Percentiles rank a stretch among this genome's conserved stretches.
These are phyloP conservation scores for Drosophila nr. perissopoda DNA, from an alignment of 2,888 invertebrate species.

Conservation along the genomic window DNA sequence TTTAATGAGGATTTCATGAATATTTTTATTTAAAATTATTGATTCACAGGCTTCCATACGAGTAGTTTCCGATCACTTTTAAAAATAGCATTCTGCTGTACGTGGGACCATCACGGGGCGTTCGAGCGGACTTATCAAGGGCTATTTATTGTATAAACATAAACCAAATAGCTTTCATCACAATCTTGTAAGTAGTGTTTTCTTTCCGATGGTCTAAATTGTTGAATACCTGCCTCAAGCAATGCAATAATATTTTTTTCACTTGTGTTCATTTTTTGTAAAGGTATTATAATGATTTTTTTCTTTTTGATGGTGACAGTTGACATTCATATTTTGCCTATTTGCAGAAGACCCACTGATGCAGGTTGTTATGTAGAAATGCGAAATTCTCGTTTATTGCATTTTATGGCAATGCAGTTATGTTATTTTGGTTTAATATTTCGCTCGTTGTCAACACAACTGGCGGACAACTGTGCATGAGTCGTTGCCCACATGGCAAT, in stretches of 20 bases:
- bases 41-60: not conserved
- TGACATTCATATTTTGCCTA: conserved; percentile 24
- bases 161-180: not conserved
- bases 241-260: conserved; percentile 24
- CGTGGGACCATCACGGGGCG: too few species aligned
- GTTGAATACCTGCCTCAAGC: conserved; percentile 12
- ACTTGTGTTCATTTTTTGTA: conserved; percentile 5
- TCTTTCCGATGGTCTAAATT: conserved; percentile 22
- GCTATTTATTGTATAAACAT: conserved; percentile 1
- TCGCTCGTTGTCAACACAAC: conserved; percentile 53
- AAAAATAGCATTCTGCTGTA: not conserved
- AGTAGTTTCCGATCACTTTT: not conserved
- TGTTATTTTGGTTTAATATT: conserved; percentile 61
- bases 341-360: conserved; percentile 11
- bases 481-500: conserved; percentile 15
- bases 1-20: too few species aligned
- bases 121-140: not conserved
- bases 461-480: conserved; percentile 8
- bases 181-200: not conserved
- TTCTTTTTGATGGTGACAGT: conserved; percentile 30
- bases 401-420: conserved; percentile 55
- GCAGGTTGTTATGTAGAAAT: conserved; percentile 22
- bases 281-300: not conserved
- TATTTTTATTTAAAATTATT: not conserved
- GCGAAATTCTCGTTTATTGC: conserved; percentile 64